Evolutionary conservation across 2,113 vertebrate species (phyloP).

Genomic region (Guaruba guarouba): DNA sequence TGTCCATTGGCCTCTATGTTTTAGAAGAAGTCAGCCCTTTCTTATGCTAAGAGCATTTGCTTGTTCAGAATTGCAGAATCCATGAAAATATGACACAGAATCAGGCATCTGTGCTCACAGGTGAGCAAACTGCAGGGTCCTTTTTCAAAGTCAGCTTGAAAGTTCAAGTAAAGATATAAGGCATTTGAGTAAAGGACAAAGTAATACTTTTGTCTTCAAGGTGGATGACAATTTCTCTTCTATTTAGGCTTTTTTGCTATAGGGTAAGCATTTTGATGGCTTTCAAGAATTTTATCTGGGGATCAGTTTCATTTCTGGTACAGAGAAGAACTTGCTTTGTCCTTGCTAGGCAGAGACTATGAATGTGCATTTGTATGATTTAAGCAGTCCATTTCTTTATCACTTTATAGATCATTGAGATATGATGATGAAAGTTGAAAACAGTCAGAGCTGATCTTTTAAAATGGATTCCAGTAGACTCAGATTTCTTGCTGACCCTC

Average conservation of each 20-base stretch:
- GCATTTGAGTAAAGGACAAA: background rate
- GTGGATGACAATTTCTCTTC: background rate
- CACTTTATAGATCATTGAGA: background rate
- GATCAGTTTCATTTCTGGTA: background rate
- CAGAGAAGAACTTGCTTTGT: background rate
- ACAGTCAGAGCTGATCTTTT: background rate
- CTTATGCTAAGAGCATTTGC: background rate
- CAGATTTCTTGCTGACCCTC: background rate
- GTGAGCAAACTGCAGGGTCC: background rate
- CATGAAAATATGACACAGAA: background rate
- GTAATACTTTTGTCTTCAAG: background rate
- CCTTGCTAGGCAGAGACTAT: background rate
- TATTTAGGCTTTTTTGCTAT: background rate
- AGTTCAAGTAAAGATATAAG: background rate
- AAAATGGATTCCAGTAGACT: background rate
- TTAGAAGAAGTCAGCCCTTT: background rate
- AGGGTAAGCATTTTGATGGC: background rate
- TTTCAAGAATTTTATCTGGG: background rate
- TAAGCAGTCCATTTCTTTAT: background rate
- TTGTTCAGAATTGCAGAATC: background rate
- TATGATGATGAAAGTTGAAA: background rate
- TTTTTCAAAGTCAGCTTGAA: background rate
- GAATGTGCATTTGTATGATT: background rate
- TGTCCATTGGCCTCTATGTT: background rate
- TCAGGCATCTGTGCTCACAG: background rate